Conservation (phyloP, 1,140 invertebrate species). For the Asobara japonica region DNA sequence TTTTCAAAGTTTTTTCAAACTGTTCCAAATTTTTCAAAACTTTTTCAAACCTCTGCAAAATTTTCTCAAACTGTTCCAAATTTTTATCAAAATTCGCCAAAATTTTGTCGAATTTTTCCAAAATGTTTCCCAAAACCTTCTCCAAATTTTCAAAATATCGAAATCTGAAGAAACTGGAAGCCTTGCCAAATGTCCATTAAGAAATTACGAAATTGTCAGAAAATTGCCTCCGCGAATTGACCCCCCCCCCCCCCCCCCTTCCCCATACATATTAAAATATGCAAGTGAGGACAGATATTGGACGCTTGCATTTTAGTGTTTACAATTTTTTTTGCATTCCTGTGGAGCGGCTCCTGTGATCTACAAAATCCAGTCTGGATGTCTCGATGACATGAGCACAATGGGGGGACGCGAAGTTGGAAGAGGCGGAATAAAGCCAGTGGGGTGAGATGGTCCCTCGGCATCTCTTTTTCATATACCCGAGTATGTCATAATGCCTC, state of each 20-base stretch:
- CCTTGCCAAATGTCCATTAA: too few species aligned
- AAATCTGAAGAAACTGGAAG: too few species aligned
- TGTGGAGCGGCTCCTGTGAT: constrained; percentile 31
- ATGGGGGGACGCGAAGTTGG: constrained; percentile 45
- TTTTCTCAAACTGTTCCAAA: too few species aligned
- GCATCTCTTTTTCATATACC: constrained; percentile 20
- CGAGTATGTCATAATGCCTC: constrained; percentile 19
- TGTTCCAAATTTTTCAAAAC: too few species aligned
- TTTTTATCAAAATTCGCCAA: too few species aligned
- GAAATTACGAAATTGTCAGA: too few species aligned
- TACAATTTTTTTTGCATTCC: constrained; percentile 24
- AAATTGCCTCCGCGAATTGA: not conserved
- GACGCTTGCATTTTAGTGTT: constrained; percentile 8
- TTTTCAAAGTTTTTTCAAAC: too few species aligned
- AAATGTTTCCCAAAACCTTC: too few species aligned
- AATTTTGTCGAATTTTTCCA: too few species aligned
- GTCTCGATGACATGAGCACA: constrained; percentile 59
- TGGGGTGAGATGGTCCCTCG: constrained; percentile 30
- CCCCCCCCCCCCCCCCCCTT: too few species aligned
- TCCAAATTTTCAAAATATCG: too few species aligned
- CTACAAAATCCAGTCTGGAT: constrained; percentile 42
- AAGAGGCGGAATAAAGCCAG: constrained; percentile 37
- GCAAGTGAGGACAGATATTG: not conserved
- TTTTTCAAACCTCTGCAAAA: too few species aligned
- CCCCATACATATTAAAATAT: not conserved